These are phyloP conservation scores for Sinella curviseta DNA, from an alignment of 1,140 invertebrate species.

Conservation along the genomic window DNA sequence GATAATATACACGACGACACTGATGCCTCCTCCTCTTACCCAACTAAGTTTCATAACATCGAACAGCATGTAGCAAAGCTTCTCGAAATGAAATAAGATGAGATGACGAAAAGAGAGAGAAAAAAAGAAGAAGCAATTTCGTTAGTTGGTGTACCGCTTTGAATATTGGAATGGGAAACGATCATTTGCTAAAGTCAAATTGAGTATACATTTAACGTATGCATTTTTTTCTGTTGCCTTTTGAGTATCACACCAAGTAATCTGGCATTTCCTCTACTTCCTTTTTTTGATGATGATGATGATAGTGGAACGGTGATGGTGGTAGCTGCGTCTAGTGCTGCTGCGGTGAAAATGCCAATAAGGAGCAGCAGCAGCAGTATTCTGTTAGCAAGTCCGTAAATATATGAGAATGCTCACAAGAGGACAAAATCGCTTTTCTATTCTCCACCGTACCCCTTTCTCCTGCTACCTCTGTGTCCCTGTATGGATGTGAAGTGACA, in stretches of 20 bases:
- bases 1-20: no score
- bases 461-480: no score
- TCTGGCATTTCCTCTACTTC: not conserved
- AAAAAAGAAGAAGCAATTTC: not conserved
- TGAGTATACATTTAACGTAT: not conserved
- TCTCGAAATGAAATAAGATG: no score
- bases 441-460: no score
- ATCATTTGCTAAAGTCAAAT: slow-evolving; percentile 22
- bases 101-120: not conserved
- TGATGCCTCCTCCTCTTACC: no score
- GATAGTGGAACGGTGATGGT: no score
- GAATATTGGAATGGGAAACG: not conserved
- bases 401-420: no score
- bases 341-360: not conserved
- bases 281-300: no score
- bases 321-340: not conserved
- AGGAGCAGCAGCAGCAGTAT: not conserved
- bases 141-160: not conserved
- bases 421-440: no score
- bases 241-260: not conserved
- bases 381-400: not conserved
- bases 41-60: no score
- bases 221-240: not conserved
- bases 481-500: slow-evolving; percentile 5
- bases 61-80: no score